Evolutionary conservation across 2,888 invertebrate species (phyloP), one percentile per base, ranked within the genome.

Genomic region (Scaeva pyrastri): DNA sequence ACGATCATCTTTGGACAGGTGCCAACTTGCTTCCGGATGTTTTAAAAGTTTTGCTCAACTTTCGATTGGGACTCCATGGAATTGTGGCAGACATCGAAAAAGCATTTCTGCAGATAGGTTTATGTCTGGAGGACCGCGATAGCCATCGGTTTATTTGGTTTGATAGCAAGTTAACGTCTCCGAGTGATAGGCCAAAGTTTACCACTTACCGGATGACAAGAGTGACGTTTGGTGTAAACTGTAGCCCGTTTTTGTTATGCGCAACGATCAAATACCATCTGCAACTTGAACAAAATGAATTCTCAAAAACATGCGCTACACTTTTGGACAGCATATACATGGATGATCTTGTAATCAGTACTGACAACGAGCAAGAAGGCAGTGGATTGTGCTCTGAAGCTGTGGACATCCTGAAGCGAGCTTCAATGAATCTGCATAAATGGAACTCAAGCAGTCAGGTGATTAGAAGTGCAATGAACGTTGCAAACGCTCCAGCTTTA

Each of bases 1-100:
- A 80, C 26, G 70, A 80, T 70, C 74, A 74, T n/a, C 52, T 80
- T 23, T n/a, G n/a, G n/a, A n/a, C n/a, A n/a, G n/a, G n/a, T n/a
- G n/a, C n/a, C n/a, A n/a, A n/a, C n/a, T n/a, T 73, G 60, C 31
- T 80, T 19, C 80, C 80, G 12, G 74, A 80, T 11, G 68, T 80
- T 6, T 3, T 80, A 12, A 43, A 36, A 7, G n/a, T 66, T 11
- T 12, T 60, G 0, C 41, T 79, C 0, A 72, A 79, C 19, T 79
- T 77, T 50, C 66, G 70, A 5, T 64, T 74, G 2, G 74, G 74
- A 0, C 55, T 23, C 5, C 21, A 60, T 55, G 70, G 62, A 0
- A 45, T 80, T 12, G 74, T 74, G 4, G 74, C 73, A 4, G 73
- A 80, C 23, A 55, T 78, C 21, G 71, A 78, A 26, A 72, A 72